Evolutionary conservation across 2,888 invertebrate species (phyloP).

Genomic region (Xestia ashworthii): DNA sequence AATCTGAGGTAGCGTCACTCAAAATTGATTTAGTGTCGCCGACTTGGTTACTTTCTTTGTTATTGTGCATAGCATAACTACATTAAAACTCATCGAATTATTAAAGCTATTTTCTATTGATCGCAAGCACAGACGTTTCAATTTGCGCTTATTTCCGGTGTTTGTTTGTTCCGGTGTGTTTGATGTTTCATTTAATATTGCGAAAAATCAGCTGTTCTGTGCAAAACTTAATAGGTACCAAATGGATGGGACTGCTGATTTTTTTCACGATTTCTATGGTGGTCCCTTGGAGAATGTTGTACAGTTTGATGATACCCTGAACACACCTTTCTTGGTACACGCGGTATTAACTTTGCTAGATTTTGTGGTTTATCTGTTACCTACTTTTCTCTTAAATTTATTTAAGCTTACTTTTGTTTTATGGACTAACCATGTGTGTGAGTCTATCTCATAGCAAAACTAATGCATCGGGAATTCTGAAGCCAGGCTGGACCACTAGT

Average conservation of each 20-base stretch:
- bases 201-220: background rate
- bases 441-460: background rate
- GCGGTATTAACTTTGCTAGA: background rate
- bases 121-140: background rate
- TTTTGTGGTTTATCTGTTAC: background rate
- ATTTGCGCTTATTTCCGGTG: background rate
- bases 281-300: background rate
- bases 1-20: conserved; percentile 12
- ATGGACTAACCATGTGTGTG: background rate
- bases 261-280: background rate
- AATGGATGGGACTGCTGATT: background rate
- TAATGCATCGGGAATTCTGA: background rate
- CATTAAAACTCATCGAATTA: conserved; percentile 1
- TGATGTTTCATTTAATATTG: background rate
- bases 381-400: background rate
- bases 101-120: conserved; percentile 3
- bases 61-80: background rate
- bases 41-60: conserved; percentile 4
- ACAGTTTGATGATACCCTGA: background rate
- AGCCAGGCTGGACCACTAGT: background rate
- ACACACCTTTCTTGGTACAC: background rate
- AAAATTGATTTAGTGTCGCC: conserved; percentile 35
- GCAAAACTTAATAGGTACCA: background rate
- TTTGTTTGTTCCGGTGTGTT: background rate
- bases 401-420: background rate